phyloP scores from a whole-genome alignment of 1,140 invertebrate species.

The Penaeus chinensis region DNA sequence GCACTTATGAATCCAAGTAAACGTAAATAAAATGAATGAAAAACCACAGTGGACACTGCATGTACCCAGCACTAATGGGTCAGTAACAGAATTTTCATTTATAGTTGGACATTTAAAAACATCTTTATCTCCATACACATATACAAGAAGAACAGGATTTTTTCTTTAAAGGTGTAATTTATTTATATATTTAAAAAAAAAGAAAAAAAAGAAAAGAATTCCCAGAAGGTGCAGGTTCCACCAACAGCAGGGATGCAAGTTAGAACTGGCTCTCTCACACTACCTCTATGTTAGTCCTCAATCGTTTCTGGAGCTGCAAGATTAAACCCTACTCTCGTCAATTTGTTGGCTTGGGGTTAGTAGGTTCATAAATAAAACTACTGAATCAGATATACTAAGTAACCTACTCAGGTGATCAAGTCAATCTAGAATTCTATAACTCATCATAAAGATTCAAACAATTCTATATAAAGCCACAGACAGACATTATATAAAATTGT shows the following conservation, averaged over 20 bases:
- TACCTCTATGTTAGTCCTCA: conserved; percentile 64
- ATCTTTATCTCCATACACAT: no score
- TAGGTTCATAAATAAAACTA: conserved; percentile 33
- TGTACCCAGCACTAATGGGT: no score
- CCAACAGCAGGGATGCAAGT: conserved; percentile 50
- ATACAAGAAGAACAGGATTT: no score
- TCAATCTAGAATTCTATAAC: background rate
- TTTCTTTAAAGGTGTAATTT: background rate
- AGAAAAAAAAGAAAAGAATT: background rate
- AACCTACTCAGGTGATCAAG: no score
- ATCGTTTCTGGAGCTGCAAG: conserved; percentile 64
- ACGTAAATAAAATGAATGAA: no score
- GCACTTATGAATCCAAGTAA: no score
- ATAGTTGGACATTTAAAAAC: background rate
- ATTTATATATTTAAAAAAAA: background rate
- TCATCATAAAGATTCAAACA: no score
- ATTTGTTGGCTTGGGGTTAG: conserved; percentile 54
- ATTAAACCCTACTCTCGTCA: conserved; percentile 63
- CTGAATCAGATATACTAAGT: no score
- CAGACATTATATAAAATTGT: no score
- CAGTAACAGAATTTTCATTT: background rate
- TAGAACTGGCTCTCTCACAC: conserved; percentile 60
- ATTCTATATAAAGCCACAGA: no score
- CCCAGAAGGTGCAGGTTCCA: conserved; percentile 30
- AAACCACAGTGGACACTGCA: no score